Conservation (phyloP, 2,888 invertebrate genomes). For the Aspidapion aeneum region DNA sequence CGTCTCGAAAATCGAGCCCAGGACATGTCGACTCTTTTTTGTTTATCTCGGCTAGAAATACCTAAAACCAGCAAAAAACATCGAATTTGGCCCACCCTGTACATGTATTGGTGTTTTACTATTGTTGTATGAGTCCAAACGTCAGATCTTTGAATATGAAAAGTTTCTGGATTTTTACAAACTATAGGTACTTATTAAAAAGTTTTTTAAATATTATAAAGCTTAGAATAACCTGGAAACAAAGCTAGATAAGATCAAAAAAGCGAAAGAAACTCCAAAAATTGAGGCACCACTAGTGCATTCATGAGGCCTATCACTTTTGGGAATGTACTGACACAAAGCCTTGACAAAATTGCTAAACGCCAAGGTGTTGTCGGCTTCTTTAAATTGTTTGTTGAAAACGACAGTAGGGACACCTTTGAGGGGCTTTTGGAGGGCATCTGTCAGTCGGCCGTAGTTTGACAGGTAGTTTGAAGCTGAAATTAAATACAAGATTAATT, state of each 20-base stretch:
- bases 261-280: conserved; percentile 14
- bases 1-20: no score
- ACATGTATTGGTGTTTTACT: no score
- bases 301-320: conserved; percentile 37
- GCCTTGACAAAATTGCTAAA: conserved; percentile 55
- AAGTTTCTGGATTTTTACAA: no score
- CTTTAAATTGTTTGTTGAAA: conserved; percentile 60
- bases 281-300: conserved; percentile 29
- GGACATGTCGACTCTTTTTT: no score
- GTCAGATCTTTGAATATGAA: no score
- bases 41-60: no score
- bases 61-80: no score
- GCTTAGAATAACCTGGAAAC: conserved; percentile 14
- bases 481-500: no score
- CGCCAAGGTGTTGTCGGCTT: conserved; percentile 54
- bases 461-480: conserved; percentile 48
- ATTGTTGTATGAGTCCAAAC: no score
- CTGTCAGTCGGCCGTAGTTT: conserved; percentile 55
- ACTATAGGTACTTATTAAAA: no score
- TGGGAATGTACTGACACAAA: conserved; percentile 50
- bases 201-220: not conserved
- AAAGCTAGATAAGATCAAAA: conserved; percentile 13
- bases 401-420: conserved; percentile 64
- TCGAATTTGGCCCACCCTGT: no score
- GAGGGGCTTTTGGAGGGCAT: conserved; percentile 54